Evolutionary conservation across 1,140 invertebrate species (phyloP).

Genomic region (Babylonia areolata): DNA sequence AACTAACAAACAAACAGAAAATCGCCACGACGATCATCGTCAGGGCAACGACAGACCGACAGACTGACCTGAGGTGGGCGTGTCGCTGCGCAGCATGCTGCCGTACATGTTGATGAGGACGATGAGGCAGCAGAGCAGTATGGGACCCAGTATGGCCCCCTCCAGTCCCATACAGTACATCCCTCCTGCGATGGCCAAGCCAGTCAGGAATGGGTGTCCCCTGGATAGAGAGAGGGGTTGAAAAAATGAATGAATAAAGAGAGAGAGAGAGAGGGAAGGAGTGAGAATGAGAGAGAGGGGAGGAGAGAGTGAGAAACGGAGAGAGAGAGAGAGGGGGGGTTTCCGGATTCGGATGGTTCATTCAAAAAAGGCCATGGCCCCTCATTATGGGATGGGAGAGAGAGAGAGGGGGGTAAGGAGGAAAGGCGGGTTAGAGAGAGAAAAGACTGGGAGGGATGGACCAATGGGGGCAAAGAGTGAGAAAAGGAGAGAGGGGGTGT

Average conservation of each 20-base stretch:
- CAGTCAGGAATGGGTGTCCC: constrained; percentile 98
- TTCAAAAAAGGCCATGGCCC: too few species aligned
- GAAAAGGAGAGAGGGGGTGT: not conserved
- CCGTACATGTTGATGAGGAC: constrained; percentile 86
- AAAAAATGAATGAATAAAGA: too few species aligned
- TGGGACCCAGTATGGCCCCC: constrained; percentile 96
- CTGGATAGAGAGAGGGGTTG: constrained; percentile 80
- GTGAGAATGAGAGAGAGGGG: too few species aligned
- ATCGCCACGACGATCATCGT: too few species aligned
- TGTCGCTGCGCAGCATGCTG: constrained; percentile 66
- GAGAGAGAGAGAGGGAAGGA: too few species aligned
- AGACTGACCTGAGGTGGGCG: constrained; percentile 41
- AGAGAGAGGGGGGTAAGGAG: too few species aligned
- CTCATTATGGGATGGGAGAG: not conserved
- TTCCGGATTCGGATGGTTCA: not conserved
- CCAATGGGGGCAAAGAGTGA: not conserved
- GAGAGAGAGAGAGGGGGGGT: not conserved
- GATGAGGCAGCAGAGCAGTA: constrained; percentile 91
- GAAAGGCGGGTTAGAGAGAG: not conserved
- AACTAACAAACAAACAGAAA: too few species aligned
- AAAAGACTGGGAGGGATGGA: not conserved
- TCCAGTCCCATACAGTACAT: constrained; percentile 97
- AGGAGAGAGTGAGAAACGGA: too few species aligned
- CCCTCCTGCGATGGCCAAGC: constrained; percentile 97
- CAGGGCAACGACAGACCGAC: too few species aligned